Base-by-base conservation (phyloP, 2,888 invertebrate genomes). In the Chrysomela aeneicollis region DNA sequence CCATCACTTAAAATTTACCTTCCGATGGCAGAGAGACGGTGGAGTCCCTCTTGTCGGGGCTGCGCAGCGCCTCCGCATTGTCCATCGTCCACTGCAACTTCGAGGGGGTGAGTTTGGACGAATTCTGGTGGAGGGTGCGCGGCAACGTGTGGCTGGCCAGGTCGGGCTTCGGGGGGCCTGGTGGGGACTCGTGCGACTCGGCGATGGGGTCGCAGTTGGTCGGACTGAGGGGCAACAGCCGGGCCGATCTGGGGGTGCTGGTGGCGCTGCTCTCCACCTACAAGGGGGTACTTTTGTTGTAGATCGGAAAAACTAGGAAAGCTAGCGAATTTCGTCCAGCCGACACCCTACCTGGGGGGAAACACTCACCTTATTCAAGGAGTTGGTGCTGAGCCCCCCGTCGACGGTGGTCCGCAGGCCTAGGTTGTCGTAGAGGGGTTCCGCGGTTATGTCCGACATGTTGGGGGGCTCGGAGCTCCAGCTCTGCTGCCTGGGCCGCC, bases 351-450 rank as follows among this genome's bases (percentile, higher is more conserved):
- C n/a, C n/a, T n/a, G n/a, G n/a, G n/a, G n/a, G n/a, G 26, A 35
- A 35, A 9, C 10, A 9, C 32, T 10, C 2, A 35, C 85, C 83
- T 92, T 92, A 79, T 93, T 92, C 61, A 94, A 80, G 61, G 92
- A 93, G 32, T 92, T 82, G 3, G 60, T 10, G 89, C 89, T 2
- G 92, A 93, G 53, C 3, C 63, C 69, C n/a, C 95, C 95, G 69
- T 93, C 91, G 17, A 92, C 94, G 17, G 95, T 93, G 17, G 94
- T 94, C 58, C 95, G 86, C 17, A 91, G 83, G 0, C 95, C 95
- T 52, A 95, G 83, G 79, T 94, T 94, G 78, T 95, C 95, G 79
- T 95, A 95, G 21, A 94, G 87, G 0, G 94, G 94, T 76, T 93
- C 93, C 87, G 47, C 85, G 81, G 70, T 73, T 19, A 69, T 47